phyloP scores from a whole-genome alignment of 2,888 invertebrate genomes.

The Drosophila quinaria region DNA sequence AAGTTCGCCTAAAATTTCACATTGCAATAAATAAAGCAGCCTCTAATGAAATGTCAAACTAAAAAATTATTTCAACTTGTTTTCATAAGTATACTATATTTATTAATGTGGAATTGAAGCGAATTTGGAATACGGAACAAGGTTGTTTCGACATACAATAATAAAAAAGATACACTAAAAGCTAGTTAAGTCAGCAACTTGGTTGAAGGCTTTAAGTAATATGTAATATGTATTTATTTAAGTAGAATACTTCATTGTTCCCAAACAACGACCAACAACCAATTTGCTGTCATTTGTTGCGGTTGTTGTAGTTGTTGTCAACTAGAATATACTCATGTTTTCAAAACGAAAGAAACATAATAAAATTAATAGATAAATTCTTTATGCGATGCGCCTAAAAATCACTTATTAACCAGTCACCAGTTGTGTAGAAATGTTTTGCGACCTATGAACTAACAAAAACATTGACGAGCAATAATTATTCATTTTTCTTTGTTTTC shows the following conservation, averaged over 20 bases:
- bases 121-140: not conserved
- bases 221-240: conserved; percentile 29
- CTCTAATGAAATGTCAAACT: not conserved
- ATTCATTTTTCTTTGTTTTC: conserved; percentile 38
- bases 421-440: conserved; percentile 65
- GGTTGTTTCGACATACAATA: not conserved
- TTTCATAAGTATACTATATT: conserved; percentile 5
- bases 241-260: conserved; percentile 73
- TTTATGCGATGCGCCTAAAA: conserved; percentile 64
- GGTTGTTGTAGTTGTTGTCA: conserved; percentile 67
- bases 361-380: conserved; percentile 35
- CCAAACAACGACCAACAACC: conserved; percentile 56
- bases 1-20: not conserved
- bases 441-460: conserved; percentile 72
- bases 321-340: conserved; percentile 83
- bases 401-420: conserved; percentile 71
- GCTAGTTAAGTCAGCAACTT: conserved; percentile 59
- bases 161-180: conserved; percentile 21
- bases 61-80: not conserved
- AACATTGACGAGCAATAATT: conserved; percentile 71
- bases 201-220: conserved; percentile 57
- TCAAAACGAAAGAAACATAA: conserved; percentile 32
- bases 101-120: not conserved
- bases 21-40: not conserved
- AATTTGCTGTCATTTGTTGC: conserved; percentile 29